Conservation (phyloP, 2,797 vertebrate genomes). For the Podarcis lilfordi region DNA sequence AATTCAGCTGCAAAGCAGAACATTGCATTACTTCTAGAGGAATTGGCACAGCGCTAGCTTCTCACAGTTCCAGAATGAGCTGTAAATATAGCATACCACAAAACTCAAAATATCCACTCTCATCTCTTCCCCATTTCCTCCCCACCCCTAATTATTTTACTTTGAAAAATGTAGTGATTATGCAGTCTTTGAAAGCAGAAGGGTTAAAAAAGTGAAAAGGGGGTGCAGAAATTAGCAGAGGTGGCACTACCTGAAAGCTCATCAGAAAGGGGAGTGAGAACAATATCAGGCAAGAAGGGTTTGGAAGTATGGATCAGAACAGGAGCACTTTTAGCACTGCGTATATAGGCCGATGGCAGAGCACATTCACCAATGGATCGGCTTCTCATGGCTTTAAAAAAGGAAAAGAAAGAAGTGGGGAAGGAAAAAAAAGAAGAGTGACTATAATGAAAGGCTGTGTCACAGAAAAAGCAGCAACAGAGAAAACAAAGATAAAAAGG, state of each 20-base stretch:
- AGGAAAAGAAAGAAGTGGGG: conserved; percentile 85
- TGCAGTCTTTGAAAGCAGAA: conserved; percentile 81
- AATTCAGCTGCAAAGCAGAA: conserved; percentile 42
- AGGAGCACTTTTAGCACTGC: conserved; percentile 99
- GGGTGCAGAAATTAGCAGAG: conserved; percentile 87
- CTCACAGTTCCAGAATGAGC: conserved; percentile 81
- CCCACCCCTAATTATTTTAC: conserved; percentile 78
- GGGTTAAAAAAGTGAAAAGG: conserved; percentile 80
- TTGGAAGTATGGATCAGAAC: conserved; percentile 99
- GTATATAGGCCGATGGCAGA: conserved; percentile 99
- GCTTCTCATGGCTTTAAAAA: conserved; percentile 98
- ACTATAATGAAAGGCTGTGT: conserved; percentile 84
- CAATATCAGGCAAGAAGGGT: conserved; percentile 97
- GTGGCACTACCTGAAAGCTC: conserved; percentile 99
- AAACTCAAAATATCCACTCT: conserved; percentile 76
- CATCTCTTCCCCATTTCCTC: conserved; percentile 69
- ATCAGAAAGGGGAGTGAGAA: conserved; percentile 99
- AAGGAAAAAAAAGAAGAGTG: conserved; percentile 83
- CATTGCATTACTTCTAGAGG: conserved; percentile 56
- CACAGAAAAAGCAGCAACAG: conserved; percentile 87
- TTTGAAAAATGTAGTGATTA: conserved; percentile 78
- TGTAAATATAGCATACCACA: conserved; percentile 74
- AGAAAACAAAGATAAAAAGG: conserved; percentile 85
- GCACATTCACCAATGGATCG: conserved; percentile 99
- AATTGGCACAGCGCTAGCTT: conserved; percentile 86